Conservation (phyloP, 1,140 invertebrate species). For the Aphelinus atriplicis region DNA sequence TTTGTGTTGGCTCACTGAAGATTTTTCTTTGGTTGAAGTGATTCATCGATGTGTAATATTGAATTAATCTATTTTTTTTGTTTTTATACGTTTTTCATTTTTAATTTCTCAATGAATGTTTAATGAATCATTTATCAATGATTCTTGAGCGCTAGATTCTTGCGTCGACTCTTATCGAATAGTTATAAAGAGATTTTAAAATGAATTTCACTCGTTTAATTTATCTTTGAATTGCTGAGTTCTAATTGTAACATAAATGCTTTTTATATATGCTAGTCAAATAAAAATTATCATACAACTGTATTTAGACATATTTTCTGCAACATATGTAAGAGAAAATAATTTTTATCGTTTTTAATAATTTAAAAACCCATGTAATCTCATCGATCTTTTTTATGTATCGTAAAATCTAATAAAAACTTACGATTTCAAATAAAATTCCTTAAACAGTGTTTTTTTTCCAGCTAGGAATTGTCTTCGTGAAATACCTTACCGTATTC, state of each 20-base stretch:
- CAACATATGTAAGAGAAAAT: not conserved
- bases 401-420: constrained; percentile 11
- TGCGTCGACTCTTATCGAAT: not conserved
- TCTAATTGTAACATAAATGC: not conserved
- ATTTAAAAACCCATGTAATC: constrained; percentile 5
- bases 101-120: no score
- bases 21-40: no score
- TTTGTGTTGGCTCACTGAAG: no score
- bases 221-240: not conserved
- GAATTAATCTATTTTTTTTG: no score
- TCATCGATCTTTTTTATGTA: constrained; percentile 14
- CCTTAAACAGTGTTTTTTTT: no score
- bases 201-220: not conserved
- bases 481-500: no score
- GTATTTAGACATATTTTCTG: not conserved
- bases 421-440: not conserved
- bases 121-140: no score
- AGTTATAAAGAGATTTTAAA: not conserved
- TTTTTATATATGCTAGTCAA: constrained; percentile 20
- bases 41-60: no score
- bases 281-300: not conserved
- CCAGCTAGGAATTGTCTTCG: no score
- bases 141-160: no score
- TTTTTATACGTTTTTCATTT: no score
- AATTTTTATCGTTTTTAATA: constrained; percentile 1